Percentiles rank a stretch among this genome's conserved stretches.
phyloP scores from a whole-genome alignment of 1,140 invertebrate species.

The Pseudomyrmex flavicornis region DNA sequence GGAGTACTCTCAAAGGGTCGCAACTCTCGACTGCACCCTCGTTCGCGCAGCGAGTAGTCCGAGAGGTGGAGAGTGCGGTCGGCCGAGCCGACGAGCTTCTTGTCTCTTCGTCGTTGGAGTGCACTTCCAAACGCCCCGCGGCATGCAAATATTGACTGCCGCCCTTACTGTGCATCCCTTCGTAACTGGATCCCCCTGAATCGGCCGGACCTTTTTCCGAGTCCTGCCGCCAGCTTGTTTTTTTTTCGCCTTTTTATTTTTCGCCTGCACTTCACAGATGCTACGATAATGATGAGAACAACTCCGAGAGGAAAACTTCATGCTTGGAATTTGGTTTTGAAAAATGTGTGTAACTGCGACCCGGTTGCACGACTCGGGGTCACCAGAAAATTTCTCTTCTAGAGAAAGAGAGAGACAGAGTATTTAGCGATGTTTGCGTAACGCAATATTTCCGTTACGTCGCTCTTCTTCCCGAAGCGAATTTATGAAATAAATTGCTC shows the following conservation, averaged over 20 bases:
- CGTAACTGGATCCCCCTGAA: no score
- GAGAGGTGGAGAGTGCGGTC: slow-evolving; percentile 67
- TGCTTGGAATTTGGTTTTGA: slow-evolving; percentile 18
- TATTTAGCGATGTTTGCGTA: slow-evolving; percentile 43
- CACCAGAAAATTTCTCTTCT: slow-evolving; percentile 29
- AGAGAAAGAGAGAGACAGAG: not conserved
- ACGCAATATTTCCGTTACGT: slow-evolving; percentile 46
- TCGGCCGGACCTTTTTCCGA: slow-evolving; percentile 16
- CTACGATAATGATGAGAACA: not conserved
- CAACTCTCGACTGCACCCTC: slow-evolving; percentile 73
- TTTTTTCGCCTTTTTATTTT: slow-evolving; percentile 35
- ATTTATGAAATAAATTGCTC: slow-evolving; percentile 51
- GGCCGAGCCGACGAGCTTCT: slow-evolving; percentile 73
- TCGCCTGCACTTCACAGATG: not conserved
- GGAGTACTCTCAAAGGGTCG: slow-evolving; percentile 77
- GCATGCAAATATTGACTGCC: slow-evolving; percentile 85
- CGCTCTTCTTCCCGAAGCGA: not conserved
- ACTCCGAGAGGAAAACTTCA: slow-evolving; percentile 10
- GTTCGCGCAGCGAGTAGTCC: slow-evolving; percentile 64
- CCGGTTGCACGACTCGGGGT: not conserved
- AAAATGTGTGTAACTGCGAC: not conserved
- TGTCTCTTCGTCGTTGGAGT: slow-evolving; percentile 76
- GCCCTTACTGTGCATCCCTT: slow-evolving; percentile 50
- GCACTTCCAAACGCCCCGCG: slow-evolving; percentile 78
- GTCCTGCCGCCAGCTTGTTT: slow-evolving; percentile 5